Base-by-base conservation (phyloP, 2,888 invertebrate genomes). In the Apamea sordens region DNA sequence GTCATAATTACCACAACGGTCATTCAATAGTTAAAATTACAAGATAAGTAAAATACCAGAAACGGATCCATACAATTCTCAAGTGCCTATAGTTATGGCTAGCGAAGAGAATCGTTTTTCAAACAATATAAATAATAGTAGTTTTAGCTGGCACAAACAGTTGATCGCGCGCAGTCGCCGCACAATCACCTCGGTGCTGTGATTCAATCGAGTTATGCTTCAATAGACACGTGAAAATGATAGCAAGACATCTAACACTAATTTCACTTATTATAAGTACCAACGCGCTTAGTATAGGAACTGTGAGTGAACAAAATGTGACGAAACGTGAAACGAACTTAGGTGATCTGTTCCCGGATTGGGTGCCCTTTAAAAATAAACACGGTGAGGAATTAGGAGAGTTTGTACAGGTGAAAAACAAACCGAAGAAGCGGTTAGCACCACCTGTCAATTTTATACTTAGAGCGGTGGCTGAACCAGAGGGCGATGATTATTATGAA, bases 111-210 rank as follows among this genome's bases (percentile, higher is more conserved):
- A 95, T 94, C 92, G 95, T 94, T 95, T 95, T 93, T 89, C 91
- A 95, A 96, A 96, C 96, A 96, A 95, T 97, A 97, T 97, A 96
- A 97, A 96, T 96, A 96, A 96, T 95, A 94, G 95, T 95, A 91
- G 92, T 92, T 90, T 91, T 88, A 92, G 90, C 89, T 89, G 92
- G 90, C 88, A 92, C 90, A 89, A 92, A 91, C 95, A 96, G 96
- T 96, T 91, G 88, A 89, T 89, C 88, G 89, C 94, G 94, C 93
- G 95, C 93, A 89, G 93, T 91, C 93, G 94, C 88, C 90, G 90
- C 80, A 89, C 87, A 87, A 88, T 89, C 90, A 93, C 91, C 89
- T 90, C 82, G 80, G 77, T 84, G 84, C 83, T 75, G 88, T 89
- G 85, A 86, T 82, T 69, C 76, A 79, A 85, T 89, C 83, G 86